phyloP scores from a whole-genome alignment of 2,797 vertebrate genomes.

The Cichlasoma orientale region DNA sequence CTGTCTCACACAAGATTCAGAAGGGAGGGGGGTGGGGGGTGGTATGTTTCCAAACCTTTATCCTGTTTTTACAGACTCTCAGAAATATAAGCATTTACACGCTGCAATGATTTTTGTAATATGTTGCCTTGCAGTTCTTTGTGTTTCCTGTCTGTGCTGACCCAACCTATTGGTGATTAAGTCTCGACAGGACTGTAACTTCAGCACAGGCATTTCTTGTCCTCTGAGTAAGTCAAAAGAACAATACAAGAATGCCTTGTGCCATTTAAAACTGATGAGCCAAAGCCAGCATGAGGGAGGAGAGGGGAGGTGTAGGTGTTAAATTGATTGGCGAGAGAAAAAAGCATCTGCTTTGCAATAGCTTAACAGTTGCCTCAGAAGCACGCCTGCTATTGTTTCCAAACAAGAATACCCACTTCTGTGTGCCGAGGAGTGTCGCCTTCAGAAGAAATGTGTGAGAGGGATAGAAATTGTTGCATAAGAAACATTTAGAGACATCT shows the following conservation, averaged over 20 bases:
- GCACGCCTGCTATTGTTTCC: conserved; percentile 74
- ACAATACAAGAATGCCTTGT: conserved; percentile 66
- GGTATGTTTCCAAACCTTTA: conserved; percentile 56
- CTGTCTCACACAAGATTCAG: conserved; percentile 59
- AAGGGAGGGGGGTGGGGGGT: neutral
- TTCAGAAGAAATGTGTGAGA: conserved; percentile 66
- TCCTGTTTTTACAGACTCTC: conserved; percentile 71
- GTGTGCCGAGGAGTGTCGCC: conserved; percentile 66
- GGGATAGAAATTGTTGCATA: conserved; percentile 70
- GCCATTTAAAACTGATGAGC: conserved; percentile 74
- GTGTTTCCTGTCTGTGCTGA: conserved; percentile 34
- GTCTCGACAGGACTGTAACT: conserved; percentile 51
- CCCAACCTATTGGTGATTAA: conserved; percentile 61
- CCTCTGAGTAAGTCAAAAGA: conserved; percentile 68
- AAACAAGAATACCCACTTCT: conserved; percentile 76
- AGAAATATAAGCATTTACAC: conserved; percentile 59
- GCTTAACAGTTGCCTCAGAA: conserved; percentile 74
- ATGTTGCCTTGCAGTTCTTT: neutral
- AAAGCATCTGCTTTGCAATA: conserved; percentile 76
- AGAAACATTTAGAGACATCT: conserved; percentile 69
- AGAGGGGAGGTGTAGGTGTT: conserved; percentile 76
- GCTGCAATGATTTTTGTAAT: conserved; percentile 38
- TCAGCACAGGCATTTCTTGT: conserved; percentile 57
- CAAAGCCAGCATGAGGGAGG: conserved; percentile 63
- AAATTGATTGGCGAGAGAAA: conserved; percentile 77